Base-by-base conservation (phyloP, 2,888 invertebrate genomes). In the Ormyrus rosae region DNA sequence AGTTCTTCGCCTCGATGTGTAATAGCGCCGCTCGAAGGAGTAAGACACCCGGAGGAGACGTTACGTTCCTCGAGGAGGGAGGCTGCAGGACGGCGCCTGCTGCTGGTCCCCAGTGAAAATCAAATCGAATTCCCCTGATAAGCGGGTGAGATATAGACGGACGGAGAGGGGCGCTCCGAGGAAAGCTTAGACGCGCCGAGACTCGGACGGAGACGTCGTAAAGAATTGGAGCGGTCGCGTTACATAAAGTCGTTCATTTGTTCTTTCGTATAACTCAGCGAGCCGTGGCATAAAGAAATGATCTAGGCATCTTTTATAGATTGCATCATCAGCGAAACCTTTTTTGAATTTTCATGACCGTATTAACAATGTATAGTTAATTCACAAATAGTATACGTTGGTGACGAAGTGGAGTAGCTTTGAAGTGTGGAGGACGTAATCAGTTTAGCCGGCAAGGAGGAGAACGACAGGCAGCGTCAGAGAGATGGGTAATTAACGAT, bases 401-500 rank as follows among this genome's bases (percentile, higher is more conserved):
- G 19, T 1, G 19, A 19, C 19, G 19, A 19, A 19, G 1, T 19
- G 19, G 19, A 19, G 19, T 19, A 1, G 19, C 19, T 19, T 19
- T 19, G 19, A 19, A 19, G 19, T 19, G 19, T 19, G 1, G 2
- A 19, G 19, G 55, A 63, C 1, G 45, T 8, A 50, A 11, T 11
- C 5, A 46, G 11, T 46, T 56, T 61, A 1, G 34, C 45, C 10
- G 34, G 48, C 0, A n/a, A 19, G 48, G 34, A 46, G 7, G 48
- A 45, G 60, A 19, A 2, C 19, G 10, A 45, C 45, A 45, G 51
- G 46, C 19, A 53, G n/a, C 58, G 67, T 55, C 65, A 10, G 64
- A 64, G 67, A 58, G 60, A 6, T 69, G 19, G n/a, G 73, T 74
- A 69, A 79, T 79, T 74, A 79, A 73, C 68, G 63, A 74, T 74